Base-by-base conservation (phyloP, 1,140 invertebrate genomes). In the Probaryconus sp. region DNA sequence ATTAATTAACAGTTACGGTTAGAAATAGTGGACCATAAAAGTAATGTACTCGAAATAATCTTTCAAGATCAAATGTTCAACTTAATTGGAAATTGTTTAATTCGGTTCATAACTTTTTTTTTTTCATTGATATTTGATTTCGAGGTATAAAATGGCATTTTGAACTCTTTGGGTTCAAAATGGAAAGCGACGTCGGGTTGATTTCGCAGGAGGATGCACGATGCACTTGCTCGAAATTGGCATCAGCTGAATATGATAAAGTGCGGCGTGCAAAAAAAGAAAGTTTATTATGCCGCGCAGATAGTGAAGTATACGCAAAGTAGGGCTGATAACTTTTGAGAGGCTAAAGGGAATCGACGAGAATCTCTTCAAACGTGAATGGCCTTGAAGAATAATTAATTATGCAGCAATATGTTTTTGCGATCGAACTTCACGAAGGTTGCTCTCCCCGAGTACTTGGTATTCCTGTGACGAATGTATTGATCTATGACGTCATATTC, bases 381-480 rank as follows among this genome's bases (percentile, higher is more conserved):
- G 56, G 55, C 70, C 70, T 58, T 67, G 61, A 72, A 24, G 40
- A 14, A 35, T 55, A 61, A 73, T 73, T 73, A 73, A 73, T 73
- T 73, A 73, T 67, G 48, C 38, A 73, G 61, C 38, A 48, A 55
- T 65, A 47, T 51, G 30, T 56, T 63, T 64, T 38, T 42, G n/a
- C 63, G 71, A 69, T 74, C 71, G 63, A 74, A 74, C 11, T 30
- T 48, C 4, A 21, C 33, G 61, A 61, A 67, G 70, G 56, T 65
- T 53, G 55, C 24, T 30, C 55, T 42, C 21, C 11, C 14, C 37
- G 38, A 63, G 50, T 6, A 18, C 56, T 68, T 58, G 58, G 31
- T 69, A 64, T 69, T 67, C 71, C 58, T 43, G 56, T 74, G 63
- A 74, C 71, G 71, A 68, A 61, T 74, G 50, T 74, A 74, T 74